Evolutionary conservation across 2,113 vertebrate genomes (phyloP), one percentile per base, ranked within the genome.

Genomic region (Orthonyx spaldingii): DNA sequence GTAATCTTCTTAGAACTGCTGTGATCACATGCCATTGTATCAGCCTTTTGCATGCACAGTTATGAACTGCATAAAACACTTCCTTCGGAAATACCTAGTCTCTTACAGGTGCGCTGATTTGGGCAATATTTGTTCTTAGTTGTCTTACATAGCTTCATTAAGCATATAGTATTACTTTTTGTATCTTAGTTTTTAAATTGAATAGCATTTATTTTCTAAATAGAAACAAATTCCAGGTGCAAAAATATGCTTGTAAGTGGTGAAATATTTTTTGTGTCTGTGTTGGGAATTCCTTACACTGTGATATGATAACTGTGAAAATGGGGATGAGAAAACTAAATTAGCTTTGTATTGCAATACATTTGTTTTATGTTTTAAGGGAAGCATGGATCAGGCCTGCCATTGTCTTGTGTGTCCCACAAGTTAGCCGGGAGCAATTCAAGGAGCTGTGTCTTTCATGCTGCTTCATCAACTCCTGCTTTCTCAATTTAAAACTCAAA

Each of bases 351-450:
- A 13, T 23, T 60, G 53, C 35, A n/a, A 46, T 65, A 47, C 3
- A 6, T 65, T 77, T 71, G 16, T 14, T 79, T 57, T 56, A 8
- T 33, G 8, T 75, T 76, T 79, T 56, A 19, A 22, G 50, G n/a
- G n/a, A 84, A 65, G 39, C 9, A 9, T 1, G 1, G 11, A 17
- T 81, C 24, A 13, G 7, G 39, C 1, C 8, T 89, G 30, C 15
- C 9, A 3, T 56, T 64, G 9, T 59, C 33, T 66, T 42, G 15
- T 21, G 3, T 39, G 26, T 33, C 15, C 41, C n/a, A 14, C 0
- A 0, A 68, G 16, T 64, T 60, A 47, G 7, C 8, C 13, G 32
- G 35, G 20, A 82, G 47, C 21, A 72, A 24, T 69, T 85, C 9
- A 28, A 24, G 72, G 46, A 59, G 13, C 35, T 50, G 52, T 19